Evolutionary conservation across 2,797 vertebrate genomes (phyloP).

Genomic region (Cynopterus sphinx): DNA sequence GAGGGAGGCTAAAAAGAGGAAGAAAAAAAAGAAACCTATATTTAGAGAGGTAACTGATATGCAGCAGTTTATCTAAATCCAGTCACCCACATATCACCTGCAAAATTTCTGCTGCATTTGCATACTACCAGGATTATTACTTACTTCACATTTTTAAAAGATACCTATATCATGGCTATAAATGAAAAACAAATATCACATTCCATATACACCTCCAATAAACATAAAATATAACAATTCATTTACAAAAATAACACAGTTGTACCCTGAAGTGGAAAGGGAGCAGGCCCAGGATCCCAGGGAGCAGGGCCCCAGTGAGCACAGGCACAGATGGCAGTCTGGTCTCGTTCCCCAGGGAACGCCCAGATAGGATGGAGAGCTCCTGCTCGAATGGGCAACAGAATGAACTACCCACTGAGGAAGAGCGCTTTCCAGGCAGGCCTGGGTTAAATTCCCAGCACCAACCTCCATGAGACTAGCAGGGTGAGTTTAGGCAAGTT

Average conservation of each 20-base stretch:
- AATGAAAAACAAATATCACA: background rate
- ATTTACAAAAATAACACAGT: background rate
- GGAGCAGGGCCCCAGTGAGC: background rate
- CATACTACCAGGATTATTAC: background rate
- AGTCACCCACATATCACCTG: background rate
- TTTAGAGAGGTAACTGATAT: background rate
- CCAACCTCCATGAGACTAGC: background rate
- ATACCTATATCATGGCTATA: background rate
- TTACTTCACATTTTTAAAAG: conserved; percentile 9
- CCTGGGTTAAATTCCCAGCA: background rate
- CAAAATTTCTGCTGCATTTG: background rate
- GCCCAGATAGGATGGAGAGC: background rate
- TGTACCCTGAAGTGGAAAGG: background rate
- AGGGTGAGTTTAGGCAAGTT: background rate
- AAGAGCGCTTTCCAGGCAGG: background rate
- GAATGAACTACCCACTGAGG: background rate
- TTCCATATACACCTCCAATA: background rate
- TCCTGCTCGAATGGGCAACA: background rate
- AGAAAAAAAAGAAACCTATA: background rate
- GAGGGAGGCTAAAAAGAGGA: background rate
- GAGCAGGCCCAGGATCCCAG: fast-evolving
- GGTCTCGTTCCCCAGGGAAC: background rate
- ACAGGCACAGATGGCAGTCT: too few species aligned
- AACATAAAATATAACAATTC: background rate
- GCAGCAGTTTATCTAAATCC: background rate